A percentile compares a stretch with the other conserved stretches of the same genome.
phyloP scores from a whole-genome alignment of 2,797 vertebrate species.

The Poeciliopsis gracilis region DNA sequence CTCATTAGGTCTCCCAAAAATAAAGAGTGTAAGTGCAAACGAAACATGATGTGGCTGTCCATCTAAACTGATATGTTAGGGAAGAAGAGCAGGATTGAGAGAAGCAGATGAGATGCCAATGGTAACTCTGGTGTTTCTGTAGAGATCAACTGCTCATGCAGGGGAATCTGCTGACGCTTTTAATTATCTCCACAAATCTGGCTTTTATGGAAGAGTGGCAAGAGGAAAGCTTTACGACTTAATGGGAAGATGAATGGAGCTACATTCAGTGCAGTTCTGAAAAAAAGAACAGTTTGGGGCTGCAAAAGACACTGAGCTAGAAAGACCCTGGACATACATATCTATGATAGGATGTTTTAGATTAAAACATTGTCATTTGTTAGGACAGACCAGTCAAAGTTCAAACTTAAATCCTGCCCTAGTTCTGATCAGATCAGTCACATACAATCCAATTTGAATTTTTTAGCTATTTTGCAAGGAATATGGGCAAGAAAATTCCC shows the following conservation, averaged over 20 bases:
- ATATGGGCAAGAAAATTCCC: neutral
- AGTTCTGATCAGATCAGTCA: neutral
- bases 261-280: neutral
- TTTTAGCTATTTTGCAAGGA: neutral
- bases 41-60: neutral
- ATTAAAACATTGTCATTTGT: neutral
- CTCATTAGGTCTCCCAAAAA: neutral
- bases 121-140: neutral
- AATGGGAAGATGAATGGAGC: neutral
- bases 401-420: neutral
- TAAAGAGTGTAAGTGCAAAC: neutral
- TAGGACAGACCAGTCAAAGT: neutral
- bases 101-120: neutral
- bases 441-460: neutral
- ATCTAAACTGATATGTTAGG: neutral
- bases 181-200: conserved; percentile 1
- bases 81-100: neutral
- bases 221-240: neutral
- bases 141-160: neutral
- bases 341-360: neutral
- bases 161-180: neutral
- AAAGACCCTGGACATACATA: neutral
- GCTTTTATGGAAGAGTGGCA: neutral
- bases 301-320: neutral
- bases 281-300: neutral